Evolutionary conservation across 2,888 invertebrate species (phyloP), one percentile per base, ranked within the genome.

Genomic region (Leptinotarsa juncta): DNA sequence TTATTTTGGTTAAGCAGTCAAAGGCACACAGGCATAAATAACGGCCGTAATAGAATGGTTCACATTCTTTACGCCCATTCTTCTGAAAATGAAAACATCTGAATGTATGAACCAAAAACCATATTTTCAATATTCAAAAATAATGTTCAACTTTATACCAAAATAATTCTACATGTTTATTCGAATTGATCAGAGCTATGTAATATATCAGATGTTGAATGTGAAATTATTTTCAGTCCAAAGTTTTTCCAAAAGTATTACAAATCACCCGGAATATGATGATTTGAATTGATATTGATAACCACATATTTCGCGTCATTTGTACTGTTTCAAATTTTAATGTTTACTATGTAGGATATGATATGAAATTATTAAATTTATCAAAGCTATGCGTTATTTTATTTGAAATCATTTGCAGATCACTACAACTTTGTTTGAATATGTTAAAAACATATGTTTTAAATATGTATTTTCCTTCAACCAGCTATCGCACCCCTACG

Each of bases 201-300:
- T 71, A 71, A 71, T 71, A 71, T 71, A 71, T 55, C 20, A 20
- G 55, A 71, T 53, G 71, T 65, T 71, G 53, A 65, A 51, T 71
- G 71, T 71, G 18, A 71, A 26, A 65, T 65, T 42, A 55, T 71
- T 65, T 71, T 49, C 12, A 69, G 53, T 68, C 68, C 55, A 42
- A 55, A 70, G 20, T 62, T 65, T 71, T 49, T 49, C 42, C 48
- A 48, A 48, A 42, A 32, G 20, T 69, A 10, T 62, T 32, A 15
- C 3, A 42, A 32, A 14, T 62, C 7, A 62, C 42, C 57, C 42
- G 3, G 7, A 49, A 48, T 69, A 57, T 69, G 57, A 20, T 32
- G 18, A 42, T 20, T n/a, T 16, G 4, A 23, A 42, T 42, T 32
- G n/a, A 18, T 23, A 32, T 1, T 67, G 55, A 16, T 32, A 12